A percentile compares a stretch with the other conserved stretches of the same genome.
Conservation (phyloP, 2,888 invertebrate species). For the Eupithecia inturbata region DNA sequence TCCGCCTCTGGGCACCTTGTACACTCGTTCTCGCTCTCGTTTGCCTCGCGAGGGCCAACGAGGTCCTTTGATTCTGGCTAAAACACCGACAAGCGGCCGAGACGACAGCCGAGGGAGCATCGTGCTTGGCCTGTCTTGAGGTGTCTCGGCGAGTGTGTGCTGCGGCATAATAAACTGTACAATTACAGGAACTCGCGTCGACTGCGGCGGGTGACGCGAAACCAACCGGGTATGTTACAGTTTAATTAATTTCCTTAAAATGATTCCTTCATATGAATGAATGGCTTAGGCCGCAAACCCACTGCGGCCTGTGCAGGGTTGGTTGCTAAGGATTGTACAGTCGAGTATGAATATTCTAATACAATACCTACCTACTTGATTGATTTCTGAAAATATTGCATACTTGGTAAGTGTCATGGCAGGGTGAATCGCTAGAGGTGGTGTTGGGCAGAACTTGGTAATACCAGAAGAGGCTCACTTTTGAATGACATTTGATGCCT, state of each 20-base stretch:
- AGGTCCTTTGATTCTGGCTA: neutral
- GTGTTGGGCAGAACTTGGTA: neutral
- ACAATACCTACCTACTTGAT: neutral
- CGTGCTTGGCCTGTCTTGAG: neutral
- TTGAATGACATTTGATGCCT: neutral
- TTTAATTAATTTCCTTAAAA: conserved; percentile 35
- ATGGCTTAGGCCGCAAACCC: neutral
- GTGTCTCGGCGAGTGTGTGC: neutral
- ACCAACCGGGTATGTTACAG: conserved; percentile 49
- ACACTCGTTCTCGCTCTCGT: neutral
- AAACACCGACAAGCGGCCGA: neutral
- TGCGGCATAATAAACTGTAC: conserved; percentile 20
- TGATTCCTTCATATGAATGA: neutral
- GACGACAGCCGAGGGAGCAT: neutral
- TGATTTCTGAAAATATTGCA: neutral
- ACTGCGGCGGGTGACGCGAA: conserved; percentile 48
- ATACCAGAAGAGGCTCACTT: neutral
- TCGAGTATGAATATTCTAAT: neutral
- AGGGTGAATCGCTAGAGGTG: neutral
- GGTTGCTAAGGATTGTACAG: neutral
- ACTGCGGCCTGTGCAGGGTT: neutral
- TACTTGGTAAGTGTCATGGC: neutral
- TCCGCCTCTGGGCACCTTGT: too few relatives aligned
- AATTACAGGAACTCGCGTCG: conserved; percentile 58
- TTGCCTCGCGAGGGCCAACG: neutral